These are phyloP conservation scores for Chloebia gouldiae DNA, from an alignment of 2,113 vertebrate genomes.

Conservation along the genomic window DNA sequence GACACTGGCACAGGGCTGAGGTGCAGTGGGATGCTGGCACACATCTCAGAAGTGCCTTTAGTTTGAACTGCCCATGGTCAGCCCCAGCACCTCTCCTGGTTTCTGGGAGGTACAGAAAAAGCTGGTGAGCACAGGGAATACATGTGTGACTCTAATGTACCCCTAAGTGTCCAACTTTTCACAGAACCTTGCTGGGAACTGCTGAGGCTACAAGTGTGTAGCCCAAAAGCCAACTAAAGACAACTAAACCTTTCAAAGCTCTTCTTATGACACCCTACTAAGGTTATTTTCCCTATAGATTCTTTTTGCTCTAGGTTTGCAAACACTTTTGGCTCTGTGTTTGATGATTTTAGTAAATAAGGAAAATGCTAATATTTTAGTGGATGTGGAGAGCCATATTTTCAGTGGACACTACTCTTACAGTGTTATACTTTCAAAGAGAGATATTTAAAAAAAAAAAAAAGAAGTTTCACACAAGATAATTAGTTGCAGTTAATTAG, in stretches of 20 bases:
- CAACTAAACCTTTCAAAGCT: neutral
- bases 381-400: neutral
- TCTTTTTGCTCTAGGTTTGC: neutral
- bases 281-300: neutral
- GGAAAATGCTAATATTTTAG: neutral
- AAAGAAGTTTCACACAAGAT: neutral
- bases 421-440: neutral
- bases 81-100: accelerated
- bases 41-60: accelerated
- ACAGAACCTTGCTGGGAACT: neutral
- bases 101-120: neutral
- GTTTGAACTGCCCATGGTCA: accelerated
- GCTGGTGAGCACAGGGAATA: neutral
- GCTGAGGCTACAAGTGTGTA: neutral
- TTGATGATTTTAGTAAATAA: neutral
- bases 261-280: neutral
- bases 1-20: neutral
- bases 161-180: accelerated
- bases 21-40: neutral
- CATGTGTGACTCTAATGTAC: accelerated
- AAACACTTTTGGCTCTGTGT: neutral
- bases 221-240: neutral
- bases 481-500: neutral
- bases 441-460: neutral
- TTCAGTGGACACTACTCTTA: neutral